These are phyloP conservation scores for Folsomia candida DNA, from an alignment of 2,888 invertebrate species.

Conservation along the genomic window DNA sequence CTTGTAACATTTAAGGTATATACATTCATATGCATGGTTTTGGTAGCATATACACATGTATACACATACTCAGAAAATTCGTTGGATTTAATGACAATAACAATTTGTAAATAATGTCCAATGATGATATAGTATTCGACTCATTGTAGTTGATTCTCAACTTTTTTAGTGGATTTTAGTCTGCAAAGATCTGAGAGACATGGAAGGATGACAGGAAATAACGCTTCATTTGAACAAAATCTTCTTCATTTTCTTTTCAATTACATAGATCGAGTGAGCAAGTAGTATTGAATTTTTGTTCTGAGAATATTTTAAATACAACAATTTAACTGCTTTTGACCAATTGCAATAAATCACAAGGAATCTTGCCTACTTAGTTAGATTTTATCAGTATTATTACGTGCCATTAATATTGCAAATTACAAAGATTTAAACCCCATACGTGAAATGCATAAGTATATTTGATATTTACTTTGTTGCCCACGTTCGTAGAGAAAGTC, in stretches of 20 bases:
- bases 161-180: background rate
- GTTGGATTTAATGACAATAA: background rate
- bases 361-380: background rate
- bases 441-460: too few relatives aligned
- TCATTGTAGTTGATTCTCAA: background rate
- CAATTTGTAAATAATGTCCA: background rate
- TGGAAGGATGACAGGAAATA: background rate
- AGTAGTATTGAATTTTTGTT: background rate
- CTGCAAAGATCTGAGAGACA: background rate
- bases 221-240: too few relatives aligned
- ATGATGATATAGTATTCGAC: background rate
- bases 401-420: background rate
- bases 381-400: background rate
- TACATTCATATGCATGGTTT: background rate
- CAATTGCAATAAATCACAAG: conserved; percentile 1
- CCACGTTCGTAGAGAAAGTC: background rate
- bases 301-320: background rate
- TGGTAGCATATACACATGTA: background rate
- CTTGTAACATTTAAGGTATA: too few relatives aligned
- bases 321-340: background rate
- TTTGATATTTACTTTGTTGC: conserved; percentile 1
- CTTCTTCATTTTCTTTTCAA: background rate
- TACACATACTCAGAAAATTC: background rate
- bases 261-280: background rate
- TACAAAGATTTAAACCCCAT: too few relatives aligned